These are phyloP conservation scores for Sisyra terminalis DNA, from an alignment of 2,888 invertebrate species.

Conservation along the genomic window DNA sequence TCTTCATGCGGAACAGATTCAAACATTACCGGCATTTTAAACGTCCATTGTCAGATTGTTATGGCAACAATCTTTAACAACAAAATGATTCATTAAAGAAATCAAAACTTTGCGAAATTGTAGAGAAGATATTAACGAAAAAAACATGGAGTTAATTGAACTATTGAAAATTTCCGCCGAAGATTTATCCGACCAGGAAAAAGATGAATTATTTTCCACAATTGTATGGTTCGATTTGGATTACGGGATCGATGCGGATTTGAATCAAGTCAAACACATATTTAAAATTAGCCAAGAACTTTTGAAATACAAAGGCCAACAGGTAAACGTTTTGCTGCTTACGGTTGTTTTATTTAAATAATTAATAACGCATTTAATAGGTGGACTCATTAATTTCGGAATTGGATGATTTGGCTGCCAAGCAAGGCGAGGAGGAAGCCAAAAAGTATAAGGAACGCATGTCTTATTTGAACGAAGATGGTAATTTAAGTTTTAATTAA, in stretches of 20 bases:
- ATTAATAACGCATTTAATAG: slow-evolving; percentile 16
- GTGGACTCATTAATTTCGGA: slow-evolving; percentile 34
- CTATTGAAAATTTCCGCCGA: slow-evolving; percentile 35
- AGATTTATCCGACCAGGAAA: slow-evolving; percentile 38
- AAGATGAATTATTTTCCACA: slow-evolving; percentile 43
- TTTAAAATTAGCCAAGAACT: slow-evolving; percentile 48
- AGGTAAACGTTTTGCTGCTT: slow-evolving; percentile 36
- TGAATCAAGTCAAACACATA: slow-evolving; percentile 35
- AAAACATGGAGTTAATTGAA: slow-evolving; percentile 39
- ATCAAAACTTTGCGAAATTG: no score
- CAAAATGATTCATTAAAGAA: no score
- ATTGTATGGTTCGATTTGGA: slow-evolving; percentile 44
- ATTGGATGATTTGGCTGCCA: slow-evolving; percentile 31
- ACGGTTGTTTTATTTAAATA: background rate
- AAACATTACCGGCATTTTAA: no score
- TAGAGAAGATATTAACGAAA: no score
- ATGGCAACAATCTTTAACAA: no score
- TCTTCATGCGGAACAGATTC: no score
- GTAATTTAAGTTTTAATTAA: no score
- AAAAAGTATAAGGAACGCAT: slow-evolving; percentile 19
- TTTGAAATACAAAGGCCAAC: slow-evolving; percentile 49
- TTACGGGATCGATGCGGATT: slow-evolving; percentile 33
- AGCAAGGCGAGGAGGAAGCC: slow-evolving; percentile 28
- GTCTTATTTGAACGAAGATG: slow-evolving; percentile 1
- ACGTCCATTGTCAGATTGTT: no score